Base-by-base conservation (phyloP, 2,888 invertebrate species). In the Euplagia quadripunctaria region DNA sequence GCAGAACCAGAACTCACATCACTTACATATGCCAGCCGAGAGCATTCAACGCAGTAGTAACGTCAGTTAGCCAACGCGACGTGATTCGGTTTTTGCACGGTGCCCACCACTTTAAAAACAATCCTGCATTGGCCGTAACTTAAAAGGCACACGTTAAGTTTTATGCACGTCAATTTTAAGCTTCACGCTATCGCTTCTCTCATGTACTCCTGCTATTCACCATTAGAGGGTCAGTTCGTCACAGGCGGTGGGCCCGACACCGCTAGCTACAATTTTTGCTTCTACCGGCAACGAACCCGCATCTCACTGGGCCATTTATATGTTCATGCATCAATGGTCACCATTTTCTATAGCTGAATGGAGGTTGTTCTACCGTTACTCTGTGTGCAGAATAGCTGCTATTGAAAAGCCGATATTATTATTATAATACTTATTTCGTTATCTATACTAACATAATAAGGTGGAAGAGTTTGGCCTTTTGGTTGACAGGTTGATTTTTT, bases 241-340 rank as follows among this genome's bases (percentile, higher is more conserved):
- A 91, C 92, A 90, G 91, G 78, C 81, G 70, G 83, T 87, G 89
- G 83, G 83, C 87, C 80, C 87, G 79, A 82, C 81, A 88, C 89
- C 88, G 89, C 88, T 89, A 90, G 77, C 76, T 73, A 73, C 88
- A 89, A 91, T 89, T 90, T 90, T 88, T 87, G 88, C 82, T 87
- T 78, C 77, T 68, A 77, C 84, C 82, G 81, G 82, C 80, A 84
- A 82, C 84, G 86, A 84, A 80, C 82, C 84, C 82, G 84, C 80
- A 81, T 79, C 81, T 85, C 82, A 80, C 79, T 82, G 79, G 76
- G 77, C 86, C 81, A 81, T 84, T 80, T 83, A 81, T 83, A 78
- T 83, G 82, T 81, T 76, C 82, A 77, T 82, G 82, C 83, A 79
- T 73, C 79, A 83, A 55, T 82, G 75, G 65, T 68, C 71, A 73